phyloP scores from a whole-genome alignment of 2,113 vertebrate genomes.

The Eretmochelys imbricata region DNA sequence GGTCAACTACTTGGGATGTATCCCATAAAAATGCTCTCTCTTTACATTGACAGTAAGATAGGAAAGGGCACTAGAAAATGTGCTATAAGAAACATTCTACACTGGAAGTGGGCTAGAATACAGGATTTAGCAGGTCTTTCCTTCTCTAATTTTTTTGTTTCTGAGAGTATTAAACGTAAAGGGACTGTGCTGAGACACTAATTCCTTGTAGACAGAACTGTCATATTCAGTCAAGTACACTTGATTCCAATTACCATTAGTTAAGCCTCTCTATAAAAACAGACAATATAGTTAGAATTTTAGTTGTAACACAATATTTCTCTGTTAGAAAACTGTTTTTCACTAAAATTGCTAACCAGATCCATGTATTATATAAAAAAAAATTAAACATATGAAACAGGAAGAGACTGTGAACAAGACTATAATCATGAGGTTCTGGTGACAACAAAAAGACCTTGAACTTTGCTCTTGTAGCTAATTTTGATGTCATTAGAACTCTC shows the following conservation, averaged over 20 bases:
- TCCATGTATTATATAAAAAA: conserved; percentile 31
- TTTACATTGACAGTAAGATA: not conserved
- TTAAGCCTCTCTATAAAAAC: conserved; percentile 32
- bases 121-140: not conserved
- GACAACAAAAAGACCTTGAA: conserved; percentile 61
- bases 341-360: conserved; percentile 41
- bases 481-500: conserved; percentile 57
- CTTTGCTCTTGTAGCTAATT: conserved; percentile 66
- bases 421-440: conserved; percentile 62
- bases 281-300: not conserved
- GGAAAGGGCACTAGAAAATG: not conserved
- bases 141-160: not conserved
- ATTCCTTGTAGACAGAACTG: conserved; percentile 18
- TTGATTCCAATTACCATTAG: not conserved
- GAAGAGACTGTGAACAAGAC: conserved; percentile 42
- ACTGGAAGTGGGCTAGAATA: not conserved
- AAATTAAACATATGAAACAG: conserved; percentile 43
- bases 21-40: not conserved
- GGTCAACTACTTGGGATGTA: not conserved
- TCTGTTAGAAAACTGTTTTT: conserved; percentile 22
- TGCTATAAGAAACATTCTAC: not conserved
- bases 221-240: not conserved
- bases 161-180: not conserved
- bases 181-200: not conserved
- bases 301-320: conserved; percentile 41